Base-by-base conservation (phyloP, 2,888 invertebrate genomes). In the Protodeltote pygarga region DNA sequence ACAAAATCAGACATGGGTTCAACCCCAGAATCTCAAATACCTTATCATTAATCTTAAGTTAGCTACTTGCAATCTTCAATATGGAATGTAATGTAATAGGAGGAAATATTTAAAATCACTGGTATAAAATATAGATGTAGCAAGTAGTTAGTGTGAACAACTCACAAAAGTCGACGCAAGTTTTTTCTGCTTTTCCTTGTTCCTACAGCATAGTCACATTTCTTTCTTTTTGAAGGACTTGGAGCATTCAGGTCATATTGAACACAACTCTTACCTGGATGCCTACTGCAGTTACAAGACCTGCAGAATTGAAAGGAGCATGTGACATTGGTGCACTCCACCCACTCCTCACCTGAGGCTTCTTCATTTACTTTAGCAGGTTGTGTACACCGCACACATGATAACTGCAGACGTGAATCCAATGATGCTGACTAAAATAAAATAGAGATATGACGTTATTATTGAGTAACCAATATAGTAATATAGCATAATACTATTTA, bases 231-330 rank as follows among this genome's bases (percentile, higher is more conserved):
- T n/a, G 91, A 88, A 10, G 92, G 92, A 67, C 92, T 92, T 24
- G 91, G 89, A 21, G 86, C 88, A 61, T 89, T 85, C 33, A 92
- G 75, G 62, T 87, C 89, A 69, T 88, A 89, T 58, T 81, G 83
- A 53, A 80, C 74, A 63, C 92, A 92, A 37, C 54, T 83, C 75
- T 81, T 88, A 75, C 84, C 83, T 67, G 87, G 83, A 69, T 91
- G 92, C 59, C 87, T 75, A 38, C 76, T 78, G 58, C 85, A 86
- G 45, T 79, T 86, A 71, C 92, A 93, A 73, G 85, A 83, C 62
- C 83, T 89, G 76, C 93, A 93, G 76, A 92, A 94, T 73, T 91
- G 86, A 79, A 89, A 90, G 28, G 87, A 74, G 79, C 93, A 93
- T 63, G 84, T 83, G 44, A 55, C 63, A 71, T 87, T 88, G 58